Evolutionary conservation across 2,797 vertebrate species (phyloP), one percentile per base, ranked within the genome.

Genomic region (Pipistrellus kuhlii): DNA sequence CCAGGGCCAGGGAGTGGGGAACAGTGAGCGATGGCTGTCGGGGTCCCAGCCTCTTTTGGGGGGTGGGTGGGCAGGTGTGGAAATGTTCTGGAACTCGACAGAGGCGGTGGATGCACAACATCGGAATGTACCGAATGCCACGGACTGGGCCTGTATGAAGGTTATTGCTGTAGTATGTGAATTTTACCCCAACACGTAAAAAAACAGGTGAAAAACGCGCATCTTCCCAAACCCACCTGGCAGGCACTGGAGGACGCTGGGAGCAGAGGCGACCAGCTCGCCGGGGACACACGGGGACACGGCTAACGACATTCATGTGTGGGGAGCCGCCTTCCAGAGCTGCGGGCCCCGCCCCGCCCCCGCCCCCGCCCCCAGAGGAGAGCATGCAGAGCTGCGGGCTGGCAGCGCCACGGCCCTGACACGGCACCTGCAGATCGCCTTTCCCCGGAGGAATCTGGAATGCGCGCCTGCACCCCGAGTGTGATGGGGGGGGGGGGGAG

Each of bases 351-450:
- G 12, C 59, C 44, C 53, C 30, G 5, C 66, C 48, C 82, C 6
- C 66, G 41, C 82, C 6, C 68, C n/a, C 68, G 46, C 18, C 64
- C 59, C 41, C 66, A 44, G 68, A 86, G 88, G 55, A 85, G 83
- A 35, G 0, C 55, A 88, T 0, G 3, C 57, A 55, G 44, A 41
- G 77, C 88, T 82, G 92, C 14, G 91, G 90, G 66, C 85, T 96
- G 94, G 96, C 85, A 81, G 23, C 21, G 8, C 1, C 0, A 1
- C 46, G 6, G 21, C 46, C 72, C 73, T 0, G 14, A 76, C 44
- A n/a, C 46, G 15, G 80, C 89, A 95, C 97, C 97, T 97, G 93
- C 0, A 25, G 27, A 5, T 6, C 4, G 10, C 25, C 32, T 68
- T 89, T 92, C 0, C 83, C 73, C 1, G 3, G 68, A 73, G 94